These are phyloP conservation scores for Drosophila dives DNA, from an alignment of 2,888 invertebrate genomes.

Conservation along the genomic window DNA sequence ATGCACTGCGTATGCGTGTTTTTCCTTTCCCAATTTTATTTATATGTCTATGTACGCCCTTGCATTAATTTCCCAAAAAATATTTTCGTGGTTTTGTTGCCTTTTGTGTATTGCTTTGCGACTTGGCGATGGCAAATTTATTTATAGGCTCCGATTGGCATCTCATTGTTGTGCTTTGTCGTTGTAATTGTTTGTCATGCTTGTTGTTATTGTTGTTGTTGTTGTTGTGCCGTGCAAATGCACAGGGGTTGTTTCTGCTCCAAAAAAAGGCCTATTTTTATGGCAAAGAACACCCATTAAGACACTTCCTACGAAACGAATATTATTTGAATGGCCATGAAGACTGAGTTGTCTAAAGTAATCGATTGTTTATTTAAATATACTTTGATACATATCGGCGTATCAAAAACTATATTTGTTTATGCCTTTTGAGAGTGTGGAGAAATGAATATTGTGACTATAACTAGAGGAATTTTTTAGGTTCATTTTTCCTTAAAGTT, in stretches of 20 bases:
- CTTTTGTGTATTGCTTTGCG: slow-evolving; percentile 49
- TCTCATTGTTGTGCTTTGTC: slow-evolving; percentile 52
- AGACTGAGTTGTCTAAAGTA: slow-evolving; percentile 5
- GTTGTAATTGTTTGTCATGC: slow-evolving; percentile 48
- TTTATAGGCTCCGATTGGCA: slow-evolving; percentile 65
- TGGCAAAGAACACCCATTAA: slow-evolving; percentile 9
- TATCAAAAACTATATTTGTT: background rate
- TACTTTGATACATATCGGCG: background rate
- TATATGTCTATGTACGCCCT: slow-evolving; percentile 35
- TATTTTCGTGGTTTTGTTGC: slow-evolving; percentile 41
- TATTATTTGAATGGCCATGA: slow-evolving; percentile 14
- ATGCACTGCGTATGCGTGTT: slow-evolving; percentile 58
- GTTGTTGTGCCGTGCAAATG: slow-evolving; percentile 29
- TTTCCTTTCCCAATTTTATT: slow-evolving; percentile 15
- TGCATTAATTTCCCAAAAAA: slow-evolving; percentile 63
- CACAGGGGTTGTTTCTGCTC: slow-evolving; percentile 27
- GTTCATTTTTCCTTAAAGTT: background rate
- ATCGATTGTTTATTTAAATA: slow-evolving; percentile 4
- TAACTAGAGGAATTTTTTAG: background rate
- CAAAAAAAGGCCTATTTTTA: slow-evolving; percentile 10
- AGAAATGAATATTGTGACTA: background rate
- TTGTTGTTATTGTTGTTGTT: slow-evolving; percentile 28
- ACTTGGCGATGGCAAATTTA: slow-evolving; percentile 59
- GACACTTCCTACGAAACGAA: slow-evolving; percentile 11
- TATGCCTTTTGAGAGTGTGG: background rate